Base-by-base conservation (phyloP, 2,797 vertebrate genomes). In the Pipistrellus pipistrellus region DNA sequence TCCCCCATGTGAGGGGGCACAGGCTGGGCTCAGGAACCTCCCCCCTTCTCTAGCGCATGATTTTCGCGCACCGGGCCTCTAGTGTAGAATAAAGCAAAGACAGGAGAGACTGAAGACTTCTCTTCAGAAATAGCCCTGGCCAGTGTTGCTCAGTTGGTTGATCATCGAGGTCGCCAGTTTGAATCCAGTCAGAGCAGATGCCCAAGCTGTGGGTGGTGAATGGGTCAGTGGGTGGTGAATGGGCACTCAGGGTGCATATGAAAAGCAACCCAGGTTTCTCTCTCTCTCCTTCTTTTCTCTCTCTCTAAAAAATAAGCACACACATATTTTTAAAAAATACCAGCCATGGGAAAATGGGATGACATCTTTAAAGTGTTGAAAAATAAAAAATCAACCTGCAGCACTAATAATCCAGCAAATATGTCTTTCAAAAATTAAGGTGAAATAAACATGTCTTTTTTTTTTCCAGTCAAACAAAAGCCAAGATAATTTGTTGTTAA, bases 381-480 rank as follows among this genome's bases (percentile, higher is more conserved):
- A 93, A 23, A 30, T 62, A 78, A 69, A 72, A 88, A 73, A 46
- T 80, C 27, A 75, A 41, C 32, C 21, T 44, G 44, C 23, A 62
- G 25, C 48, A 85, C 48, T 48, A 68, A 41, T 51, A 57, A 44
- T 51, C 8, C 3, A 68, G 41, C 18, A 68, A 73, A 81, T 90
- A 48, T n/a, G 0, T 77, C 48, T 69, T 85, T 93, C 23, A 88
- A 75, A 95, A 80, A 81, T 73, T 32, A 73, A 90, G 27, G 6
- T 86, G 75, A 85, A 51, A 69, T 68, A 64, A 55, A 57, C n/a
- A 3, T 57, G 55, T 57, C 30, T 68, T 71, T 59, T 68, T 69
- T 68, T 68, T 84, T 84, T 92, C 48, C 38, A 73, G 8, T 32
- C 5, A 44, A 41, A 68, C 35, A 83, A 62, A 76, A 87, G 59